phyloP scores from a whole-genome alignment of 2,113 vertebrate genomes.

The Serilophus lunatus region DNA sequence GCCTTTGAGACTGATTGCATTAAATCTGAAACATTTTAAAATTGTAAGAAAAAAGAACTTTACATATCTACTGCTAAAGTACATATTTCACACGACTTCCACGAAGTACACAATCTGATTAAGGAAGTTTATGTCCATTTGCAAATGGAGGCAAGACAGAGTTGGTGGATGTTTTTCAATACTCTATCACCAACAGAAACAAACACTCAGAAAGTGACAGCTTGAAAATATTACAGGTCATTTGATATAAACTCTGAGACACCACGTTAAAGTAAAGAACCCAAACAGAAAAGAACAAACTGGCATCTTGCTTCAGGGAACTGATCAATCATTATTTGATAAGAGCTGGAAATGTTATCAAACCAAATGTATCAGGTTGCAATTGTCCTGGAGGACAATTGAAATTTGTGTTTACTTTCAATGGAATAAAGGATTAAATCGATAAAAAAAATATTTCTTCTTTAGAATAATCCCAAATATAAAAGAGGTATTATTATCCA shows the following conservation, averaged over 20 bases:
- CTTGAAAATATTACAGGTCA: neutral
- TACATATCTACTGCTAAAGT: neutral
- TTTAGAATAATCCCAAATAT: neutral
- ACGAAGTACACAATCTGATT: neutral
- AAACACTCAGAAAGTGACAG: neutral
- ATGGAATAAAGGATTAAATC: neutral
- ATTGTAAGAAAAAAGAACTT: neutral
- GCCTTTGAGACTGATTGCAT: neutral
- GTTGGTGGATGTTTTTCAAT: neutral
- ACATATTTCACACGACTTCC: neutral
- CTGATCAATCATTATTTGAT: neutral
- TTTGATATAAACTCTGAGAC: neutral
- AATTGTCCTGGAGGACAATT: neutral
- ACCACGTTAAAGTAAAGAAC: neutral
- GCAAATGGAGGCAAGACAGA: neutral
- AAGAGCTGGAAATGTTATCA: neutral
- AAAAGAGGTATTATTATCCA: neutral
- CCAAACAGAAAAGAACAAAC: neutral
- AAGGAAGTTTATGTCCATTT: neutral
- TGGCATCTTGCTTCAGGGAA: neutral
- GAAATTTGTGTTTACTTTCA: neutral
- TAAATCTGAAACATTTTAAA: no score
- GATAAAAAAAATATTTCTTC: neutral
- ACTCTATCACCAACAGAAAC: neutral
- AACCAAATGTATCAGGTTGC: neutral